phyloP scores from a whole-genome alignment of 2,888 invertebrate species.

The Drosophila falleni region DNA sequence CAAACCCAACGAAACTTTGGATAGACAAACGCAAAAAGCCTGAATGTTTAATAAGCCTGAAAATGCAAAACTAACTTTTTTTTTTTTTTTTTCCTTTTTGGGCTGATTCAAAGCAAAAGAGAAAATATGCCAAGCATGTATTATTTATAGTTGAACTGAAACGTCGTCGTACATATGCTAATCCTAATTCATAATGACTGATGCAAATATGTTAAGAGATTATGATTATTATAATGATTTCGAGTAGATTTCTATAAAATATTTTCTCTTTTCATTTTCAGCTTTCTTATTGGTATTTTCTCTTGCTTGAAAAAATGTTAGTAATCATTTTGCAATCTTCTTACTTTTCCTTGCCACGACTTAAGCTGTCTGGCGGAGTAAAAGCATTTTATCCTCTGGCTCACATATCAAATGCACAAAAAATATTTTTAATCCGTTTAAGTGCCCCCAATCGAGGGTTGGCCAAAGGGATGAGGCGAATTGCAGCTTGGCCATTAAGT shows the following conservation, averaged over 20 bases:
- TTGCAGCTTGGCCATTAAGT: constrained; percentile 74
- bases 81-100: constrained; percentile 16
- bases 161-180: constrained; percentile 6
- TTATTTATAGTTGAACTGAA: not conserved
- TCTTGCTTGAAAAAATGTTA: constrained; percentile 22
- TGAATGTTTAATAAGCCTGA: constrained; percentile 75
- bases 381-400: constrained; percentile 59
- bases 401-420: constrained; percentile 78
- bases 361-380: constrained; percentile 22
- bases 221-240: constrained; percentile 6
- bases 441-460: constrained; percentile 63
- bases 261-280: not conserved
- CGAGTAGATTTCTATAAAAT: constrained; percentile 8
- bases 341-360: not conserved
- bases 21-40: constrained; percentile 64
- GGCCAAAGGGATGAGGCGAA: not conserved
- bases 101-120: not conserved
- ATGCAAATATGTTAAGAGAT: not conserved
- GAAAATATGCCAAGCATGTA: constrained; percentile 4
- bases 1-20: constrained; percentile 40
- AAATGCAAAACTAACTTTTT: constrained; percentile 28
- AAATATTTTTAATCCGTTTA: constrained; percentile 83
- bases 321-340: constrained; percentile 46
- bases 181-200: constrained; percentile 2
- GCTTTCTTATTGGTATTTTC: not conserved